Percentiles rank a stretch among this genome's conserved stretches.
Conservation (phyloP, 2,888 invertebrate genomes). For the Periphyllus acericola region DNA sequence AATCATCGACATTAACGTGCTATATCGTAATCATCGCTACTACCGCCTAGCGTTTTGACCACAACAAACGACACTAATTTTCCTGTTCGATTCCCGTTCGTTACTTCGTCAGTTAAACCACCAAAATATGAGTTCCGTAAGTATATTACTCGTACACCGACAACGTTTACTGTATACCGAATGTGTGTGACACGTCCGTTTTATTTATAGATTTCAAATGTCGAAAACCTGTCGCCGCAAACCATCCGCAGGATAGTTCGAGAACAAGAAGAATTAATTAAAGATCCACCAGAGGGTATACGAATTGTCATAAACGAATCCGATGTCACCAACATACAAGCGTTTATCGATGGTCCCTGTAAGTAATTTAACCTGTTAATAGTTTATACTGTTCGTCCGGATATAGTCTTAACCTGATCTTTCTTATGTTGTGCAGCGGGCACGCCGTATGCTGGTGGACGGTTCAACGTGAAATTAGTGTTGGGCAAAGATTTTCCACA, state of each 20-base stretch:
- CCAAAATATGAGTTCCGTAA: slow-evolving; percentile 52
- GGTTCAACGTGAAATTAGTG: slow-evolving; percentile 88
- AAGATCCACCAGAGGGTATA: slow-evolving; percentile 89
- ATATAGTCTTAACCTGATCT: background rate
- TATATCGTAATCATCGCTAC: background rate
- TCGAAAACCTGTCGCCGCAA: slow-evolving; percentile 95
- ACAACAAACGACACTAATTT: background rate
- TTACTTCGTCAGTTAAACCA: background rate
- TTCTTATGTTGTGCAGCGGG: slow-evolving; percentile 72
- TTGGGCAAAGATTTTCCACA: slow-evolving; percentile 93
- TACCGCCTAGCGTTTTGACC: background rate
- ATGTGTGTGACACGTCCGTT: background rate
- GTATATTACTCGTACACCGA: background rate
- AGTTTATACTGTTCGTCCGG: background rate
- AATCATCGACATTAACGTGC: background rate
- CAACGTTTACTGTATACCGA: background rate
- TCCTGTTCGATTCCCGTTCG: background rate
- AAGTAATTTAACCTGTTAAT: slow-evolving; percentile 59
- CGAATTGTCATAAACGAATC: slow-evolving; percentile 89
- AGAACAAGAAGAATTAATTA: slow-evolving; percentile 85
- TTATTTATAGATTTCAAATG: slow-evolving; percentile 81
- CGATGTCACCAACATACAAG: slow-evolving; percentile 93
- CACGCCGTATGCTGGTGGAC: slow-evolving; percentile 90
- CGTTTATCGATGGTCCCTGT: slow-evolving; percentile 90
- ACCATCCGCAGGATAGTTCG: slow-evolving; percentile 86